Evolutionary conservation across 2,797 vertebrate species (phyloP).

Genomic region (Darevskia mixta): DNA sequence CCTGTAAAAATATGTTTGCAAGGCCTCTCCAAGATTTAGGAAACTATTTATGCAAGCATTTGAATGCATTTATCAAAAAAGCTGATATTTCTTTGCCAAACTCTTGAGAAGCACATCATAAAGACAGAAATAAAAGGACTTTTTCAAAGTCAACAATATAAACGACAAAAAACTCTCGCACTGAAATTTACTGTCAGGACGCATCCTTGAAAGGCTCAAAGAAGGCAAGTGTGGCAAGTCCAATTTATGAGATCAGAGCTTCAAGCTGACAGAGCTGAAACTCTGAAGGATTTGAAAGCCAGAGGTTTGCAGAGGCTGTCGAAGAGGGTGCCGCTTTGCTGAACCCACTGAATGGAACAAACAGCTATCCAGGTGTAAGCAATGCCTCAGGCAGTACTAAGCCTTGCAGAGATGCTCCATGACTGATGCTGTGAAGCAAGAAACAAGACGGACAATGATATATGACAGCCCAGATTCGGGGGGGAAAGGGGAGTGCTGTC

Average conservation of each 20-base stretch:
- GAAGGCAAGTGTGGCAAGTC: conserved; percentile 6
- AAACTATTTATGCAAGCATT: neutral
- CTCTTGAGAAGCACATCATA: neutral
- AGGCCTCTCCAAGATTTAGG: neutral
- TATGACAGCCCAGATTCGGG: neutral
- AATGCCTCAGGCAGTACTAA: conserved; percentile 18
- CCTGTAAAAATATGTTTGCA: neutral
- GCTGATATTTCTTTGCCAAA: neutral
- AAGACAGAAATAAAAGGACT: neutral
- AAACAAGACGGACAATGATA: conserved; percentile 11
- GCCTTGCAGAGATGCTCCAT: neutral
- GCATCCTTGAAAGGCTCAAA: neutral
- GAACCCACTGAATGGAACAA: conserved; percentile 28
- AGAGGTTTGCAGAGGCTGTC: conserved; percentile 12
- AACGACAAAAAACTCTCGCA: neutral
- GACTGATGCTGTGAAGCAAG: neutral
- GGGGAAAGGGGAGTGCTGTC: neutral
- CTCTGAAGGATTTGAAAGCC: conserved; percentile 26
- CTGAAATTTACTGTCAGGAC: conserved; percentile 17
- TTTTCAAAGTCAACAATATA: conserved; percentile 12
- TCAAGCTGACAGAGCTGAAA: conserved; percentile 31
- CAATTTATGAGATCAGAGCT: conserved; percentile 28
- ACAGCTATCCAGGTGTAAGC: conserved; percentile 17
- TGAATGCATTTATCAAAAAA: neutral
- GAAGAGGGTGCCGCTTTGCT: neutral